Percentiles rank a stretch among this genome's conserved stretches.
These are phyloP conservation scores for Lasioglossum malachurum DNA, from an alignment of 2,888 invertebrate genomes.

Conservation along the genomic window DNA sequence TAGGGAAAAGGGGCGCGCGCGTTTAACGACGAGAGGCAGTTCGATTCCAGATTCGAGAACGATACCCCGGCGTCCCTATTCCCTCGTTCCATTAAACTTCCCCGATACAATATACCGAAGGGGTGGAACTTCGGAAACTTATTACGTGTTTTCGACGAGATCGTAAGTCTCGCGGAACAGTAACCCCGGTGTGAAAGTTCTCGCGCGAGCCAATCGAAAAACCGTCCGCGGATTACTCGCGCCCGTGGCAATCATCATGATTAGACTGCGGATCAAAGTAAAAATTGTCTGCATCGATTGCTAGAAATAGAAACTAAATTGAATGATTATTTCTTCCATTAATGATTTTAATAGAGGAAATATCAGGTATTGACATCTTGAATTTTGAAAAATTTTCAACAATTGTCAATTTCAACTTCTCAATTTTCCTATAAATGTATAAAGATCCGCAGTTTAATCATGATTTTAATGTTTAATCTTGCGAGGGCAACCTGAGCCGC, in stretches of 20 bases:
- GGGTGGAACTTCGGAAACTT: slow-evolving; percentile 20
- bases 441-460: too few relatives aligned
- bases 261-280: too few relatives aligned
- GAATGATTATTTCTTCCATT: too few relatives aligned
- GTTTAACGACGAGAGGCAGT: background rate
- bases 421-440: too few relatives aligned
- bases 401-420: too few relatives aligned
- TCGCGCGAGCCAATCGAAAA: background rate
- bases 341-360: too few relatives aligned
- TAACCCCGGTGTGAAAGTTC: background rate
- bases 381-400: too few relatives aligned
- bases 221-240: background rate
- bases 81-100: slow-evolving; percentile 42
- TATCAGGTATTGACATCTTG: too few relatives aligned
- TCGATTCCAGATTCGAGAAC: slow-evolving; percentile 15
- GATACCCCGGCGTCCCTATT: background rate
- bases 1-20: background rate
- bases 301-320: too few relatives aligned
- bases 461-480: slow-evolving; percentile 22
- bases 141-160: slow-evolving; percentile 23
- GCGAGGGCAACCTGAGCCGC: background rate
- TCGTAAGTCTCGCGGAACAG: background rate
- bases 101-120: slow-evolving; percentile 22
- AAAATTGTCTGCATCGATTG: too few relatives aligned
- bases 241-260: background rate